Percentiles rank a stretch among this genome's conserved stretches.
Conservation (phyloP, 2,797 vertebrate genomes). For the Molossus molossus region DNA sequence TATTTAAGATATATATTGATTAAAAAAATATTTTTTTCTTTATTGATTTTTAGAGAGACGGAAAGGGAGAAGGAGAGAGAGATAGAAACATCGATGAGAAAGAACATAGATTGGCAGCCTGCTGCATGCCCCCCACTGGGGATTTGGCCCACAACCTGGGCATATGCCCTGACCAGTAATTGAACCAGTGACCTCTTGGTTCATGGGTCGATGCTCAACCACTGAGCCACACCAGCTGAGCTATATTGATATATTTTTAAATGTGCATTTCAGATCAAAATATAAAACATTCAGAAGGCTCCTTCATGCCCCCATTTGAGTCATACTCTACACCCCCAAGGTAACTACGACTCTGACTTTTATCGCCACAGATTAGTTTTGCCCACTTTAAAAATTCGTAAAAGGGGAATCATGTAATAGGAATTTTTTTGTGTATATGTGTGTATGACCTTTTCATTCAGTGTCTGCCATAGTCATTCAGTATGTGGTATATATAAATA, state of each 20-base stretch:
- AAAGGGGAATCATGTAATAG: neutral
- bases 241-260: conserved; percentile 17
- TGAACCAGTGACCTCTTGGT: too few species aligned
- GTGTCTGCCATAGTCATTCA: conserved; percentile 9
- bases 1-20: too few species aligned
- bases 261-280: conserved; percentile 22
- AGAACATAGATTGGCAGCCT: too few species aligned
- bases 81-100: too few species aligned
- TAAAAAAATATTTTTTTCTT: too few species aligned
- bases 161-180: too few species aligned
- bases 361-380: neutral
- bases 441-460: neutral
- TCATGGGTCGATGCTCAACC: too few species aligned
- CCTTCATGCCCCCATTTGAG: neutral
- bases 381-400: neutral
- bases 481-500: neutral
- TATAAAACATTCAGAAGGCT: conserved; percentile 4
- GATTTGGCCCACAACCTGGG: too few species aligned
- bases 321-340: neutral
- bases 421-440: neutral
- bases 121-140: too few species aligned
- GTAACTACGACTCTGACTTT: conserved; percentile 30
- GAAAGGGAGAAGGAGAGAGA: too few species aligned
- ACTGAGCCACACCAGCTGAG: too few species aligned
- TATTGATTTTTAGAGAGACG: too few species aligned